Evolutionary conservation across 2,113 vertebrate genomes (phyloP).

Genomic region (Orycteropus afer): DNA sequence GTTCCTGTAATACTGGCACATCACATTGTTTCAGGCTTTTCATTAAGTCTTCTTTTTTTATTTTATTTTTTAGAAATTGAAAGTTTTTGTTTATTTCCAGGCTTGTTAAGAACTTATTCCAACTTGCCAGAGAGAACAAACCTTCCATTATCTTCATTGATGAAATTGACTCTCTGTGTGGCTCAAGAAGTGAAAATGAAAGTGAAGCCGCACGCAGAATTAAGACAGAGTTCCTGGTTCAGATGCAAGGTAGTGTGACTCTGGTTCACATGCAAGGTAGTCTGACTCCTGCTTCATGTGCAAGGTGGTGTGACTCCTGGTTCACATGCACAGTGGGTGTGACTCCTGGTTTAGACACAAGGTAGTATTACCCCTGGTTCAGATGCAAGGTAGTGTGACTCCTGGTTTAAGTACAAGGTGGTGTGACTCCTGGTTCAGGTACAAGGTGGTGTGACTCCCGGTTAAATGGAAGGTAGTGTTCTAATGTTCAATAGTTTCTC

Average conservation of each 20-base stretch:
- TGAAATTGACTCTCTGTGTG: slow-evolving; percentile 98
- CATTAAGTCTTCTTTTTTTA: neutral
- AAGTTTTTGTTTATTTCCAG: slow-evolving; percentile 83
- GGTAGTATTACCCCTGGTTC: slow-evolving; percentile 94
- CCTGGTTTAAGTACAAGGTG: slow-evolving; percentile 98
- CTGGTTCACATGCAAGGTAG: slow-evolving; percentile 98
- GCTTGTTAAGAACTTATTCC: slow-evolving; percentile 97
- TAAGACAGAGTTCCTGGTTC: slow-evolving; percentile 98
- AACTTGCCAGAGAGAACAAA: slow-evolving; percentile 95
- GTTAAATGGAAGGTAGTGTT: slow-evolving; percentile 97
- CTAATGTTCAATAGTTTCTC: neutral
- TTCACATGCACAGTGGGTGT: slow-evolving; percentile 97
- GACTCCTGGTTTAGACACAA: slow-evolving; percentile 99
- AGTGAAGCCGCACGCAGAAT: slow-evolving; percentile 97
- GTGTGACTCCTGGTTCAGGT: slow-evolving; percentile 95
- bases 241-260: slow-evolving; percentile 95
- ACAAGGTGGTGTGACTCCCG: slow-evolving; percentile 93
- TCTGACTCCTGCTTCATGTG: slow-evolving; percentile 96
- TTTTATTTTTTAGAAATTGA: slow-evolving; percentile 50
- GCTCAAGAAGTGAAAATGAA: slow-evolving; percentile 97
- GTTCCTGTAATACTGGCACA: neutral
- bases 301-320: slow-evolving; percentile 95
- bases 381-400: slow-evolving; percentile 97
- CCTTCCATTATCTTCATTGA: slow-evolving; percentile 99
- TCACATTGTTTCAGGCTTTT: neutral